Evolutionary conservation across 2,888 invertebrate species (phyloP).

Genomic region (Lasioglossum lativentre): DNA sequence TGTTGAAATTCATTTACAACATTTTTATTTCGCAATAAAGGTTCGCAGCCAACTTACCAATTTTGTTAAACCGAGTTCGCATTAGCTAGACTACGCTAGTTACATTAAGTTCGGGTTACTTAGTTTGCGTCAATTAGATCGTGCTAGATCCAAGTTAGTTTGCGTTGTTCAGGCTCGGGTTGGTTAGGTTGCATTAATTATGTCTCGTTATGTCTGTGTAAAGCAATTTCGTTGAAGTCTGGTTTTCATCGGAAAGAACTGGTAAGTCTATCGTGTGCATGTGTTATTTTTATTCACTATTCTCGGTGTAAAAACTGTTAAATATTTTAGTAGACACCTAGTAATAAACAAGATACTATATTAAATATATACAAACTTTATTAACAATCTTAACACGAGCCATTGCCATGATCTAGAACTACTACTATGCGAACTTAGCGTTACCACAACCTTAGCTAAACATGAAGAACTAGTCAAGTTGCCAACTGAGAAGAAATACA

Average conservation of each 20-base stretch:
- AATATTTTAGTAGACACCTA: too few relatives aligned
- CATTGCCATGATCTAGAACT: too few relatives aligned
- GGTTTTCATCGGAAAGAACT: background rate
- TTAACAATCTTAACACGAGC: too few relatives aligned
- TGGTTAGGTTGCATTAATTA: background rate
- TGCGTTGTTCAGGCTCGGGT: background rate
- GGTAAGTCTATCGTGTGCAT: too few relatives aligned
- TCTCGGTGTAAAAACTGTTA: too few relatives aligned
- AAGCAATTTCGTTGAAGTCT: background rate
- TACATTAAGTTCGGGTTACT: conserved; percentile 11
- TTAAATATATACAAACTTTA: too few relatives aligned
- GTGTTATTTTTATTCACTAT: too few relatives aligned
- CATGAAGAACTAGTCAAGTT: too few relatives aligned
- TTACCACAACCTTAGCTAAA: too few relatives aligned
- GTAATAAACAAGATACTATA: too few relatives aligned
- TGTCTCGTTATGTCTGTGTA: background rate
- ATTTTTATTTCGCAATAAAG: background rate
- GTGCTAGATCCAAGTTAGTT: background rate
- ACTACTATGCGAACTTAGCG: too few relatives aligned
- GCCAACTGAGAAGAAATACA: too few relatives aligned
- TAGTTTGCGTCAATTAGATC: background rate
- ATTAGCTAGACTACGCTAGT: background rate
- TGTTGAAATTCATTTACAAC: background rate
- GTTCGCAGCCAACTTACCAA: background rate
- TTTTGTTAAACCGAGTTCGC: background rate